These are phyloP conservation scores for Leucopsar rothschildi DNA, from an alignment of 2,113 vertebrate species.

Conservation along the genomic window DNA sequence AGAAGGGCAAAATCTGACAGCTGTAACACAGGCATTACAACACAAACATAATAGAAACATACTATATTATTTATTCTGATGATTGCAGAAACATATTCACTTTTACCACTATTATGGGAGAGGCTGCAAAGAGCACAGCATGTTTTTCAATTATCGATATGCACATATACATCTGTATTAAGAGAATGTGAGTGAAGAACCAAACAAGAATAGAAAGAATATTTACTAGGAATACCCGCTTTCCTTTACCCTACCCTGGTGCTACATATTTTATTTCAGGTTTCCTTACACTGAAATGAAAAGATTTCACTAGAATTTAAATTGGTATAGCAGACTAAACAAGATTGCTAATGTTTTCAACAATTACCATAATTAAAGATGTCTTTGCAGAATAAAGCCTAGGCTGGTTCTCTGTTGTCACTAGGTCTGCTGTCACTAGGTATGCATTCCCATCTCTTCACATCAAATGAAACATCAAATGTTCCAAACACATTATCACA, in stretches of 20 bases:
- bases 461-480: not conserved
- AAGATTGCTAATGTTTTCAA: not conserved
- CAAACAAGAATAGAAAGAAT: not conserved
- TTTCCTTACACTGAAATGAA: not conserved
- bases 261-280: not conserved
- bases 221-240: not conserved
- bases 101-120: not conserved
- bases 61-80: not conserved
- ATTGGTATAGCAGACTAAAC: not conserved
- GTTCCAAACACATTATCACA: not conserved
- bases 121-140: not conserved
- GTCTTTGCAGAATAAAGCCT: not conserved
- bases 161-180: not conserved
- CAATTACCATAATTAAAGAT: slow-evolving; percentile 35
- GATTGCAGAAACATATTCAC: not conserved
- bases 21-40: not conserved
- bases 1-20: not conserved
- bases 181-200: not conserved
- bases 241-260: not conserved
- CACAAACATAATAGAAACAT: not conserved
- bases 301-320: slow-evolving; percentile 10
- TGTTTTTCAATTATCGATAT: not conserved
- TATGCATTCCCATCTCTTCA: not conserved
- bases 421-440: not conserved
- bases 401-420: not conserved